Conservation (phyloP, 2,797 vertebrate genomes). For the Geotrypetes seraphini region DNA sequence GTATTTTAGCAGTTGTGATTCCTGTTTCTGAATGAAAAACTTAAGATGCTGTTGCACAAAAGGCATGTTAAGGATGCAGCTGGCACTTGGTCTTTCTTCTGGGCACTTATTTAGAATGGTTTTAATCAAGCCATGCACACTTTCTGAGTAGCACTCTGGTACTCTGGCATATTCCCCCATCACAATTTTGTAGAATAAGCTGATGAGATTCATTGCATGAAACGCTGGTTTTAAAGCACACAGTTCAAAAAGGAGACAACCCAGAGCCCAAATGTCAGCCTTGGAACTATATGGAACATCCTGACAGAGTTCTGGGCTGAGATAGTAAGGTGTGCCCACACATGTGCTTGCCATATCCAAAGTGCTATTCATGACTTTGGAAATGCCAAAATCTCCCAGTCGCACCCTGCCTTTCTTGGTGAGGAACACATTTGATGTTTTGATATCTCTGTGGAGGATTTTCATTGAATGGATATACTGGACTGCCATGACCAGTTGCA, state of each 20-base stretch:
- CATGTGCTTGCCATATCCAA: slow-evolving; percentile 62
- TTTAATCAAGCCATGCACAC: slow-evolving; percentile 40
- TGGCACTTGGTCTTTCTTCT: slow-evolving; percentile 51
- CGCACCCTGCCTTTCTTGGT: slow-evolving; percentile 57
- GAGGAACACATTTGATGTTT: slow-evolving; percentile 65
- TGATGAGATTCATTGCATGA: slow-evolving; percentile 51
- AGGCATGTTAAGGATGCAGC: slow-evolving; percentile 30
- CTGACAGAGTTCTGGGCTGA: slow-evolving; percentile 68
- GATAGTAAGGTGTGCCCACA: slow-evolving; percentile 65
- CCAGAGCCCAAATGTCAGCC: slow-evolving; percentile 71
- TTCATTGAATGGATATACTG: slow-evolving; percentile 54
- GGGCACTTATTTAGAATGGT: slow-evolving; percentile 48
- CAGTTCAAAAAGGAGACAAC: slow-evolving; percentile 62
- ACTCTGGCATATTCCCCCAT: slow-evolving; percentile 45
- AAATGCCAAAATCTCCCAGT: slow-evolving; percentile 70
- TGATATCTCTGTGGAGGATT: slow-evolving; percentile 70
- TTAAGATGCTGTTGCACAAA: slow-evolving; percentile 46
- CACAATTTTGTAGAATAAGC: slow-evolving; percentile 62
- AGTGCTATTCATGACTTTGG: slow-evolving; percentile 57
- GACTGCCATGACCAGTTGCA: slow-evolving; percentile 55
- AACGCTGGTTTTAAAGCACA: slow-evolving; percentile 62
- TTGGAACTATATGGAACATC: slow-evolving; percentile 66
- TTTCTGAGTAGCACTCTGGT: slow-evolving; percentile 39
- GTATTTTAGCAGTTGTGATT: slow-evolving; percentile 15
- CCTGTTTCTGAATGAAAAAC: slow-evolving; percentile 25